Evolutionary conservation across 2,888 invertebrate species (phyloP).

Genomic region (Chironomus tentans): DNA sequence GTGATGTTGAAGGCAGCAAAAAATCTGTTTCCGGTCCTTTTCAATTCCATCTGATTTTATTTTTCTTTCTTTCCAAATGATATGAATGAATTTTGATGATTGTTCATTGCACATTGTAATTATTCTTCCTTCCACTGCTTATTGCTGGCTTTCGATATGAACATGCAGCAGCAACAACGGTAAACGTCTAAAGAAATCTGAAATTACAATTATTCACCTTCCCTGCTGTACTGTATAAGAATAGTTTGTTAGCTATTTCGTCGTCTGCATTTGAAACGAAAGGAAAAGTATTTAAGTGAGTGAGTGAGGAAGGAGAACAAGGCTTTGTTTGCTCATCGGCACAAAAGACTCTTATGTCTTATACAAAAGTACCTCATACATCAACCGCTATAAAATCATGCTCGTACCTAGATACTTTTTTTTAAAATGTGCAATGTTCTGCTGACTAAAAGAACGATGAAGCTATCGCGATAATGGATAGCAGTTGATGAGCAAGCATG

Average conservation of each 20-base stretch:
- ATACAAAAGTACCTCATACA: too few relatives aligned
- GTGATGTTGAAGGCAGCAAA: slow-evolving; percentile 13
- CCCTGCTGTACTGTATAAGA: too few relatives aligned
- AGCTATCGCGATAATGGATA: neutral
- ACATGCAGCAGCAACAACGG: too few relatives aligned
- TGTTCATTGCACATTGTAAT: slow-evolving; percentile 25
- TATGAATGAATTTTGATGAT: slow-evolving; percentile 9
- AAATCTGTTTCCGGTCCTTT: slow-evolving; percentile 24
- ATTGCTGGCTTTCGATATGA: too few relatives aligned
- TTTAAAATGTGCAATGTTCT: slow-evolving; percentile 17
- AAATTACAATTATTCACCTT: too few relatives aligned
- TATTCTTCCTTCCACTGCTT: neutral
- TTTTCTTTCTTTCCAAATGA: too few relatives aligned
- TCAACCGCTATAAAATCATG: too few relatives aligned
- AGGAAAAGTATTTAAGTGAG: neutral
- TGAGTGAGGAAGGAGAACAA: too few relatives aligned
- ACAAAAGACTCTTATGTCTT: neutral
- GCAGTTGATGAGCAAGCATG: slow-evolving; percentile 6
- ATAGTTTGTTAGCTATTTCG: neutral
- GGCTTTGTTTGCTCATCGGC: neutral
- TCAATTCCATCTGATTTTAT: slow-evolving; percentile 2
- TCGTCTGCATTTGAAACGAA: slow-evolving; percentile 21
- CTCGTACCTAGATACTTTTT: too few relatives aligned
- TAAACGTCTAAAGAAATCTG: too few relatives aligned
- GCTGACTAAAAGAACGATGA: slow-evolving; percentile 22